Evolutionary conservation across 1,140 invertebrate species (phyloP), one percentile per base, ranked within the genome.

Genomic region (Drosophila lacteicornis): DNA sequence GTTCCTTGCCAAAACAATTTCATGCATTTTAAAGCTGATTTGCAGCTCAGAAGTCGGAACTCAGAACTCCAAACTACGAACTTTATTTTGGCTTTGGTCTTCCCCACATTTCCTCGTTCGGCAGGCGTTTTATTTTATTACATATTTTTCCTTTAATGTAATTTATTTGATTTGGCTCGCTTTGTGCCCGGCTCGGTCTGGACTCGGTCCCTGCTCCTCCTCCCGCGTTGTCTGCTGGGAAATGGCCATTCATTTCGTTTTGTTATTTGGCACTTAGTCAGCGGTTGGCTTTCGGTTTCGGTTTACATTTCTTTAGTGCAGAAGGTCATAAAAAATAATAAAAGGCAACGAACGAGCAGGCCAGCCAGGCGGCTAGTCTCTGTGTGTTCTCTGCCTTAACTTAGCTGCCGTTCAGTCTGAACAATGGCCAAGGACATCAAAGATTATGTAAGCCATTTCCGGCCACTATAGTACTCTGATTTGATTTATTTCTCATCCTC

Each of bases 91-190:
- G 12, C 51, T 38, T 38, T 12, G 33, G 9, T 8, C 38, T 50
- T 61, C 19, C 30, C 58, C 27, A 13, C 27, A 15, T 42, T 27
- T 19, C 9, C 50, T 12, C 50, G 40, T 66, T 58, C 43, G 63
- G 60, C 40, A 61, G 66, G 71, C 79, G 75, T 82, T 82, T 76
- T 75, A 81, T 79, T 82, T 81, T 82, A 82, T 83, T 83, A 79
- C 69, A 83, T 82, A 79, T 82, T 71, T 82, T 82, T 82, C 70
- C 66, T 75, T 81, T 82, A 82, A 83, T 82, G 63, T 83, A 79
- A 83, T 83, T 82, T 83, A 83, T 83, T 83, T 82, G 75, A 82
- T 82, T 82, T 78, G 79, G 67, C 61, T 82, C 59, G 60, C 59
- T 57, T 63, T 69, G 46, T 33, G 25, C 45, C 53, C 19, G 51